Evolutionary conservation across 2,113 vertebrate genomes (phyloP), one percentile per base, ranked within the genome.

Genomic region (Stictonetta naevosa): DNA sequence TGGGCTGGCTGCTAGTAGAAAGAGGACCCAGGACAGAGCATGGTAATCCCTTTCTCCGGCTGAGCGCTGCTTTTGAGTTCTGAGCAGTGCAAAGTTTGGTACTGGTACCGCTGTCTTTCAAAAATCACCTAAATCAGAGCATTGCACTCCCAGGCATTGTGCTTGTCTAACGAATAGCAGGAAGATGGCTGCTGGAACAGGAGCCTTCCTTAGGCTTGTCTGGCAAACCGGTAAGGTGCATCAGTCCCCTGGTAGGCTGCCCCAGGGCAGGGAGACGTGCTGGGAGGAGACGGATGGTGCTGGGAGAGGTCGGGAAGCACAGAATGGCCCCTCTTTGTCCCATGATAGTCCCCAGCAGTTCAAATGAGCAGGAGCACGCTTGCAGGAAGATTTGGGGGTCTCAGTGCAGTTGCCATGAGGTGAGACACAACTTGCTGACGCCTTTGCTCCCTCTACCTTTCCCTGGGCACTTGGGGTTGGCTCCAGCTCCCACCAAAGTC

Each of bases 361-460:
- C 18, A n/a, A 60, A 53, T 22, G 40, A n/a, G 3, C 33, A 56
- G 76, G 42, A 85, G 55, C 20, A 6, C 6, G 33, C 22, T 34
- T 40, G 42, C 63, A 76, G 78, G n/a, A 59, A 84, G 28, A 59
- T 38, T 33, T n/a, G 18, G 23, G 18, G 23, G 73, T 69, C 63
- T 67, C n/a, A 28, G 60, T 3, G 1, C 21, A 56, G 60, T 44
- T 28, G 26, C 34, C 38, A 26, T 1, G 12, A 67, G 46, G 56
- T 23, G 40, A n/a, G 55, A 38, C 0, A 2, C 34, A 34, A 18
- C 34, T 75, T 3, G 2, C 63, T 26, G 11, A 25, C 0, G 0
- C 0, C 0, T 67, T 81, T 42, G 28, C 78, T 75, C 34, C 64
- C 44, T 76, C 48, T 77, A n/a, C 21, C 53, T 73, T 75, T 63